phyloP scores from a whole-genome alignment of 2,113 vertebrate genomes.

The Platysternon megacephalum region DNA sequence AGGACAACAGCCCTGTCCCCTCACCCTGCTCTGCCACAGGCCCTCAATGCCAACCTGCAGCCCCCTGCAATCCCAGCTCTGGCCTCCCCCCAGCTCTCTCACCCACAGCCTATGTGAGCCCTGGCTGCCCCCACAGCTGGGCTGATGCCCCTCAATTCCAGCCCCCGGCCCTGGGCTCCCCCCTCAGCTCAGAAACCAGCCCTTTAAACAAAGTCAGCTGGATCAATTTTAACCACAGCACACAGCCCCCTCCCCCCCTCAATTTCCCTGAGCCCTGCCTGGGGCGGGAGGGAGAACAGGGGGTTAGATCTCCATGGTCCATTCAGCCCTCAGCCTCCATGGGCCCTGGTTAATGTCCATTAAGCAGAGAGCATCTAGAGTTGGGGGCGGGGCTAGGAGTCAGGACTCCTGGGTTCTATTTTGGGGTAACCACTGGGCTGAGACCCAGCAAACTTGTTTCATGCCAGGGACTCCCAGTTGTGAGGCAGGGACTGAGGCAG shows the following conservation, averaged over 20 bases:
- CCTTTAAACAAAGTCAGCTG: not conserved
- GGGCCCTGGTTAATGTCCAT: not conserved
- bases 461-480: not conserved
- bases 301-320: not conserved
- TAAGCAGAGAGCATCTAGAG: not conserved
- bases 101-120: too few species aligned
- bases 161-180: not conserved
- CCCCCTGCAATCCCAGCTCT: not conserved
- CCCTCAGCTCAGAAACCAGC: not conserved
- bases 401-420: not conserved
- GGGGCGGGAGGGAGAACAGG: not conserved
- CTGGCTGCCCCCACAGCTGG: not conserved
- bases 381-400: not conserved
- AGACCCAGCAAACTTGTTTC: not conserved
- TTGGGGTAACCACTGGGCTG: not conserved
- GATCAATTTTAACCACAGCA: not conserved
- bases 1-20: not conserved
- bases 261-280: not conserved
- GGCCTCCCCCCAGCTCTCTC: too few species aligned
- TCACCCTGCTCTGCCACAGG: not conserved
- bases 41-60: not conserved
- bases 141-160: not conserved
- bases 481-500: not conserved
- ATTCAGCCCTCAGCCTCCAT: too few species aligned
- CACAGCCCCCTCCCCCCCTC: not conserved